Evolutionary conservation across 2,113 vertebrate species (phyloP).

Genomic region (Daubentonia madagascariensis): DNA sequence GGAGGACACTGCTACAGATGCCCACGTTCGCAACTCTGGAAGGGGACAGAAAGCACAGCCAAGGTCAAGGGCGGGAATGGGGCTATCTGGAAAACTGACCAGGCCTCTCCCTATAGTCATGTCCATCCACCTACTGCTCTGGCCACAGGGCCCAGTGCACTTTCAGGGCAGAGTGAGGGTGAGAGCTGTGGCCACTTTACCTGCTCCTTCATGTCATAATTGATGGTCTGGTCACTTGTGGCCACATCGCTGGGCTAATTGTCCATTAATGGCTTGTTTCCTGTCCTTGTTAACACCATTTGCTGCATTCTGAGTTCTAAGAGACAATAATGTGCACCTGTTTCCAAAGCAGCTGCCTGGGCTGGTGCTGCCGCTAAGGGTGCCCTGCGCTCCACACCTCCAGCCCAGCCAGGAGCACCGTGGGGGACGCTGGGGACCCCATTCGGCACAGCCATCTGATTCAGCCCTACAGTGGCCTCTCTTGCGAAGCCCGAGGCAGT

Average conservation of each 20-base stretch:
- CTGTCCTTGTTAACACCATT: constrained; percentile 90
- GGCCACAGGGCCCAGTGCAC: too few relatives aligned
- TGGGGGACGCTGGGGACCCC: too few relatives aligned
- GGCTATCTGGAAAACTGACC: rapidly evolving
- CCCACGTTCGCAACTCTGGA: constrained; percentile 82
- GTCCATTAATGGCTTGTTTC: constrained; percentile 89
- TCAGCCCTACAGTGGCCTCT: background rate
- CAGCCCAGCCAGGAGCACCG: background rate
- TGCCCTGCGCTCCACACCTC: background rate
- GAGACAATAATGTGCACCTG: background rate
- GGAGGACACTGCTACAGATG: constrained; percentile 80
- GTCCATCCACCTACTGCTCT: rapidly evolving
- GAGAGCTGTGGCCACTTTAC: background rate
- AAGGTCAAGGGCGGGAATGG: background rate
- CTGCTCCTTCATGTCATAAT: background rate
- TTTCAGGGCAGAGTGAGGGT: background rate
- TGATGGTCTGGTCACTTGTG: background rate
- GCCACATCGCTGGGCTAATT: constrained; percentile 88
- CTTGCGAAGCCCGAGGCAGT: background rate
- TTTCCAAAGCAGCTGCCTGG: background rate
- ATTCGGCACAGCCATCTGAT: too few relatives aligned
- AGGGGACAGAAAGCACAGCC: background rate
- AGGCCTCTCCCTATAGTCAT: rapidly evolving
- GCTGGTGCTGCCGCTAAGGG: background rate
- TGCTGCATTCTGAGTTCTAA: constrained; percentile 89